Evolutionary conservation across 2,888 invertebrate species (phyloP), one percentile per base, ranked within the genome.

Genomic region (Apeira syringaria): DNA sequence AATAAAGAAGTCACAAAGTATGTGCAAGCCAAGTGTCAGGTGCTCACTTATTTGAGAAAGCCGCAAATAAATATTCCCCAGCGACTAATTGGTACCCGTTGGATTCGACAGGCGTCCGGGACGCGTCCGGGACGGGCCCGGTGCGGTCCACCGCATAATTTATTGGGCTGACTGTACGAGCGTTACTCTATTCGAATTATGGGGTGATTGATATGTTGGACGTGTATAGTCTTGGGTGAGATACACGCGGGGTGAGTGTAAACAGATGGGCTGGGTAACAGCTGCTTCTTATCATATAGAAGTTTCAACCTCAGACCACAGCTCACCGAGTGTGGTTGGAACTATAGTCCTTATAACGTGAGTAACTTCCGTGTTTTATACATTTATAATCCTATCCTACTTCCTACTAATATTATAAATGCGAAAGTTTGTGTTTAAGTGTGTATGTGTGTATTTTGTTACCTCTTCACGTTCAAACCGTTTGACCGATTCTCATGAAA

Each of bases 61-160:
- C 24, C 24, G 24, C 24, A 24, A 24, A 24, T 24, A 24, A 24
- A 24, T 87, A 87, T 85, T 78, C 79, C 68, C 68, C 68, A 71
- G 71, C 75, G 82, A 87, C 87, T 87, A 88, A 88, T 88, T 86
- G 85, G 86, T 83, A 80, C 79, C 80, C 80, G 81, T 77, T 79
- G 81, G 82, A 80, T 77, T 81, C 80, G 82, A 82, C 84, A 79
- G 79, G 68, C 77, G 77, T 74, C 74, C 80, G 76, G 74, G 60
- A 61, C 68, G 61, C 24, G n/a, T n/a, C n/a, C n/a, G n/a, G 24
- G 24, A 24, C 24, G 9, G 64, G n/a, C 64, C 64, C 64, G 61
- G 64, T 70, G 80, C 71, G 84, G 83, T 69, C 71, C 62, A 62
- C 85, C 84, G 74, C 81, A 76, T 82, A 84, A 87, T 85, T 87